These are phyloP conservation scores for Tetramorium alpestre DNA, from an alignment of 1,140 invertebrate species.

Conservation along the genomic window DNA sequence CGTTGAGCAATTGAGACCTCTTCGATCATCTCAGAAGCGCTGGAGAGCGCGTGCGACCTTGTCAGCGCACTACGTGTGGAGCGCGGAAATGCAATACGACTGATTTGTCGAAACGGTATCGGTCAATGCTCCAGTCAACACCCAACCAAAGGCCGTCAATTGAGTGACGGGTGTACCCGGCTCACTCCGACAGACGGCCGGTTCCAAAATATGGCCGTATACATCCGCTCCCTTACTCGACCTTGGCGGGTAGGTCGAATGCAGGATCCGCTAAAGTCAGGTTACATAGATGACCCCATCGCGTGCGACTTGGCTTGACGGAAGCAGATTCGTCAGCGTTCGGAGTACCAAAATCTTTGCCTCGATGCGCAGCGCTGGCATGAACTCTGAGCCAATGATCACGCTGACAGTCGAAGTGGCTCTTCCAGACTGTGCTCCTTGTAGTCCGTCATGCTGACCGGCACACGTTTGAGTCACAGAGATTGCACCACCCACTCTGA, in stretches of 20 bases:
- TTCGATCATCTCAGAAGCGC: constrained; percentile 5
- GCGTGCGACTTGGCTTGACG: too few species aligned
- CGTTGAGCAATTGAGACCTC: background rate
- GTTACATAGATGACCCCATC: too few species aligned
- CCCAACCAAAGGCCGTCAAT: background rate
- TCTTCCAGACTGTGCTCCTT: background rate
- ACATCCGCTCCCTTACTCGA: background rate
- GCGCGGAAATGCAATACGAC: background rate
- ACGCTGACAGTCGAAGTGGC: background rate
- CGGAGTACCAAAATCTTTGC: too few species aligned
- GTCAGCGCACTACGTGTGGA: background rate
- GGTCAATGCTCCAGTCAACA: background rate
- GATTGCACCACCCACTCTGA: background rate
- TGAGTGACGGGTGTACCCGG: background rate
- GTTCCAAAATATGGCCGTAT: background rate
- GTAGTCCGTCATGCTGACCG: background rate
- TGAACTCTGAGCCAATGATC: too few species aligned
- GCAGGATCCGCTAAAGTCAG: background rate
- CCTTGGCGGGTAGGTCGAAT: background rate
- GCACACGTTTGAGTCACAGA: background rate
- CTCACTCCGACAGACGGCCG: background rate
- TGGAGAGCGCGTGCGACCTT: background rate
- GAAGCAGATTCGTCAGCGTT: background rate
- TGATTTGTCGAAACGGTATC: accelerated
- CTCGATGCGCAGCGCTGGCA: too few species aligned